Evolutionary conservation across 2,113 vertebrate species (phyloP).

Genomic region (Austrofundulus limnaeus): DNA sequence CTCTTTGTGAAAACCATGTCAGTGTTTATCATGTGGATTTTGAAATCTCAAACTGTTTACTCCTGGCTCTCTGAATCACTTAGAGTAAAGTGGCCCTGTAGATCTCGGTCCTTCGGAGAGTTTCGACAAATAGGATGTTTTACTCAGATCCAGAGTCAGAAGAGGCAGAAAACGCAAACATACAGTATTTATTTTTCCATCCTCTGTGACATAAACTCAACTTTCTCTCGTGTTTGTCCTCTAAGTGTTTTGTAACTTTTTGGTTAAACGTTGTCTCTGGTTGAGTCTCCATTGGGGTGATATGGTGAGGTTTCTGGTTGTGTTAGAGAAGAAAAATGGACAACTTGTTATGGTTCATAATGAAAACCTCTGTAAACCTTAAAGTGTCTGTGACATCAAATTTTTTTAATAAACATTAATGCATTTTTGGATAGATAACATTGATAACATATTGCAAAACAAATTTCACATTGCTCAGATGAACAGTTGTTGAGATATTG

Average conservation of each 20-base stretch:
- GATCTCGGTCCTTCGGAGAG: conserved; percentile 10
- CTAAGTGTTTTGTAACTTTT: no score
- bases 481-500: no score
- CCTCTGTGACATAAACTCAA: conserved; percentile 25
- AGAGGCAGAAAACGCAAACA: conserved; percentile 19
- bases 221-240: conserved; percentile 7
- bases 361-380: no score
- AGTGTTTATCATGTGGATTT: conserved; percentile 51
- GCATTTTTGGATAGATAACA: no score
- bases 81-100: not conserved
- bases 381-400: no score
- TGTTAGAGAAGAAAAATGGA: no score
- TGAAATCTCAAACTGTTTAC: conserved; percentile 34
- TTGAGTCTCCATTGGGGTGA: conserved; percentile 1
- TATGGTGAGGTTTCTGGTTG: not conserved
- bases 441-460: no score
- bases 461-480: no score
- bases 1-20: conserved; percentile 19
- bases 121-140: conserved; percentile 18
- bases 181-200: conserved; percentile 22
- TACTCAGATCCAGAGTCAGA: conserved; percentile 19
- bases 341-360: no score
- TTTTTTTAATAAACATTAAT: no score
- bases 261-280: conserved; percentile 41
- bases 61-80: conserved; percentile 21